phyloP scores from a whole-genome alignment of 2,113 vertebrate genomes.

The Ondatra zibethicus region DNA sequence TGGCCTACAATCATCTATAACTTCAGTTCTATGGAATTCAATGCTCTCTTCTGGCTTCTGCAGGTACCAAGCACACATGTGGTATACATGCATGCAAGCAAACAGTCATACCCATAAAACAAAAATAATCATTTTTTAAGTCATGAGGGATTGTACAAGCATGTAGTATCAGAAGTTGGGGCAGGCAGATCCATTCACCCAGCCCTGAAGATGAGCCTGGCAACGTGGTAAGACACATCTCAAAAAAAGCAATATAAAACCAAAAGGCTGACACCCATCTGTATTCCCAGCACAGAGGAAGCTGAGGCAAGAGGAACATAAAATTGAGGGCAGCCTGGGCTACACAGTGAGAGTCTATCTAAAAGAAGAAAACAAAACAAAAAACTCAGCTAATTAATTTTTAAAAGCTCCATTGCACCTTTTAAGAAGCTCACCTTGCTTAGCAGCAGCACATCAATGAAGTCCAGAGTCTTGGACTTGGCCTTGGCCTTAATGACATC shows the following conservation, averaged over 20 bases:
- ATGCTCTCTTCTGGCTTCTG: neutral
- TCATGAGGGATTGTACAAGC: neutral
- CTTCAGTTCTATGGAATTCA: neutral
- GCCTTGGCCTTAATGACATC: slow-evolving; percentile 69
- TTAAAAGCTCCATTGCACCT: neutral
- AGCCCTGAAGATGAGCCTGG: neutral
- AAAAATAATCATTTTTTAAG: neutral
- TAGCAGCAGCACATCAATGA: slow-evolving; percentile 93
- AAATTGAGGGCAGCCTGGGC: neutral
- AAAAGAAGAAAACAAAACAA: neutral
- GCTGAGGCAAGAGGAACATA: neutral
- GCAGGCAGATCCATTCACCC: neutral
- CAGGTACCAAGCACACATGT: neutral
- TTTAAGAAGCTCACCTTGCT: slow-evolving; percentile 83
- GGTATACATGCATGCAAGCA: neutral
- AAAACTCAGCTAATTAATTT: neutral
- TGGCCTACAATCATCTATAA: neutral
- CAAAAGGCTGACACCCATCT: neutral
- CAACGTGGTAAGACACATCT: neutral
- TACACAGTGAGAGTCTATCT: neutral
- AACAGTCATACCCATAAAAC: neutral
- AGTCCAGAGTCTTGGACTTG: slow-evolving; percentile 86
- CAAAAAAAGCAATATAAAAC: neutral
- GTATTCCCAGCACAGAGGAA: neutral
- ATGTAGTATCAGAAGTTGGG: neutral